Percentiles rank a stretch among this genome's conserved stretches.
These are phyloP conservation scores for Megalonaias nervosa DNA, from an alignment of 1,140 invertebrate genomes.

Conservation along the genomic window DNA sequence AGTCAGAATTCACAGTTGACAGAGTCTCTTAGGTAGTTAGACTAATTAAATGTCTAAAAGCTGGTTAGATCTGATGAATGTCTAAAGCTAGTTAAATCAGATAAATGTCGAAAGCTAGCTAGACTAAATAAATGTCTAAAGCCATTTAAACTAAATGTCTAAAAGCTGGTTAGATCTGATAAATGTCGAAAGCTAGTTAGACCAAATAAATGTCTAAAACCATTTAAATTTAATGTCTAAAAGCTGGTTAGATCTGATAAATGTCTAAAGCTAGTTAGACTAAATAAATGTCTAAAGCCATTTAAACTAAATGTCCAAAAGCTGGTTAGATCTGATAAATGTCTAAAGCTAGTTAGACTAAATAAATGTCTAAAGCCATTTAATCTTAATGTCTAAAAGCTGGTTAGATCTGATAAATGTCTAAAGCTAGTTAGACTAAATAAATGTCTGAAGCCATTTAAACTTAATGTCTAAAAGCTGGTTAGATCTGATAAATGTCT, in stretches of 20 bases:
- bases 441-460: too few species aligned
- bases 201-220: neutral
- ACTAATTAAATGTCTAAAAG: neutral
- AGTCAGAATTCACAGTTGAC: slow-evolving; percentile 37
- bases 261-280: slow-evolving; percentile 5
- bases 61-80: neutral
- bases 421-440: slow-evolving; percentile 4
- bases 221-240: neutral
- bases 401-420: neutral
- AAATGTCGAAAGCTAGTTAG: neutral
- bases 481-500: neutral
- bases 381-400: too few species aligned
- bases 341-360: slow-evolving; percentile 5
- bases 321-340: neutral
- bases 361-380: neutral
- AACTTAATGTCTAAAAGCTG: too few species aligned
- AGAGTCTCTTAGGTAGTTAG: slow-evolving; percentile 43
- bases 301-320: too few species aligned
- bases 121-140: neutral
- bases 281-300: neutral
- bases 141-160: neutral
- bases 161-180: neutral
- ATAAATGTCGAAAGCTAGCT: neutral
- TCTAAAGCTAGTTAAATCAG: neutral
- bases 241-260: neutral